Conservation (phyloP, 2,113 vertebrate genomes). For the Elephas maximus region DNA sequence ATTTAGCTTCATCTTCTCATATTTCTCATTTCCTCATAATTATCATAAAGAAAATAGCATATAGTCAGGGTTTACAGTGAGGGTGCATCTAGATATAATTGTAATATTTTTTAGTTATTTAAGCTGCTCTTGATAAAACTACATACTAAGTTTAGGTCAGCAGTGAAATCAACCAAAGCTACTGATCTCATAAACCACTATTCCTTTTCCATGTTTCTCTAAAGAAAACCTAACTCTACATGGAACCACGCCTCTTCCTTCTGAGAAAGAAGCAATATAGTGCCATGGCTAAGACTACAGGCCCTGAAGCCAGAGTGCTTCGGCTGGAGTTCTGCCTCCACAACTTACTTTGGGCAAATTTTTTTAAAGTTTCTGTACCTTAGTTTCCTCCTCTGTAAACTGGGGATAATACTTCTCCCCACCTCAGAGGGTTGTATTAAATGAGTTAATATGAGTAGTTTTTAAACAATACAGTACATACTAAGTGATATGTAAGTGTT, state of each 20-base stretch:
- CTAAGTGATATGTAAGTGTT: neutral
- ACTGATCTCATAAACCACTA: neutral
- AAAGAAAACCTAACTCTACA: neutral
- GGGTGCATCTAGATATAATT: neutral
- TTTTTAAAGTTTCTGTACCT: neutral
- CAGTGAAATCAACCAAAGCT: conserved; percentile 23
- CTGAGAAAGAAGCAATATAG: neutral
- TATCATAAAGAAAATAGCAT: conserved; percentile 39
- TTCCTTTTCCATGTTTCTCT: neutral
- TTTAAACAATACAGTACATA: neutral
- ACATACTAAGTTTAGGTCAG: neutral
- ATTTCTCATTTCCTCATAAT: neutral
- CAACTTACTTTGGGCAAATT: conserved; percentile 2
- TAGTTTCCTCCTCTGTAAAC: conserved; percentile 29
- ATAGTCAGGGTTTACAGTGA: neutral
- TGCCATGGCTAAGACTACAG: neutral
- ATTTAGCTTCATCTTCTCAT: conserved; percentile 54
- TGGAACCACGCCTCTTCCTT: neutral
- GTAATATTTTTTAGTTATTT: neutral
- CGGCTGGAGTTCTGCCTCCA: neutral
- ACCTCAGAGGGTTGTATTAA: neutral
- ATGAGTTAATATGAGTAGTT: conserved; percentile 40
- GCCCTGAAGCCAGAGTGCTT: neutral
- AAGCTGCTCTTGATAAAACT: conserved; percentile 47
- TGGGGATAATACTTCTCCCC: neutral